phyloP scores from a whole-genome alignment of 2,797 vertebrate species.

The Argentina silus region DNA sequence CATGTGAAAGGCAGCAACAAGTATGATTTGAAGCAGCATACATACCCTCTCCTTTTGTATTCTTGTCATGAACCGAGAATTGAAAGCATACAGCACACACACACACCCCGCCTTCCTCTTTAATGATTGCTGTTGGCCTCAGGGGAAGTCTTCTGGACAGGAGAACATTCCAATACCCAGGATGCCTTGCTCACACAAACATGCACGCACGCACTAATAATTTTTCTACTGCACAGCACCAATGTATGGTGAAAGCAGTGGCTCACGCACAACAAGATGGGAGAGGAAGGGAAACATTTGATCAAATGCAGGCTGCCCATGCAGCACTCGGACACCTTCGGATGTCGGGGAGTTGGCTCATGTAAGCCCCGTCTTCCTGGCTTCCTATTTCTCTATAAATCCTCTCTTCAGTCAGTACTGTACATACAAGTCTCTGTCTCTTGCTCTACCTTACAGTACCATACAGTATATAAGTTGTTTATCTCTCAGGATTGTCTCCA shows the following conservation, averaged over 20 bases:
- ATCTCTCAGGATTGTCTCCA: too few species aligned
- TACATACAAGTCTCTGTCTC: too few species aligned
- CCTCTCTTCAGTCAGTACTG: background rate
- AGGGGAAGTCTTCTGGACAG: conserved; percentile 21
- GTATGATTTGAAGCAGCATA: conserved; percentile 21
- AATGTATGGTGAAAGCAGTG: background rate
- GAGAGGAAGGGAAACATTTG: background rate
- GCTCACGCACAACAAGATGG: background rate
- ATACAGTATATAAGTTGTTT: too few species aligned
- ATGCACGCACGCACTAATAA: background rate
- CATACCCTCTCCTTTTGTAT: background rate
- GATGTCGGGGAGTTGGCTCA: background rate
- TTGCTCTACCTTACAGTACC: too few species aligned
- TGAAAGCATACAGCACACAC: background rate
- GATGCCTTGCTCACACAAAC: conserved; percentile 20
- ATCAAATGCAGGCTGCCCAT: background rate
- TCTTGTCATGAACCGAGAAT: conserved; percentile 18
- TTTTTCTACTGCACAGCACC: background rate
- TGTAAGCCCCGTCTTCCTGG: background rate
- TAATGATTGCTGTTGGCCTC: conserved; percentile 21
- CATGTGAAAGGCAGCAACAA: background rate
- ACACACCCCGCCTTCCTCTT: background rate
- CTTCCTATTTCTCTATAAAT: background rate
- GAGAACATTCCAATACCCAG: conserved; percentile 7
- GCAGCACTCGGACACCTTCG: background rate